A percentile compares a stretch with the other conserved stretches of the same genome.
Evolutionary conservation across 1,140 invertebrate genomes (phyloP).

Genomic region (Macrobrachium rosenbergii): DNA sequence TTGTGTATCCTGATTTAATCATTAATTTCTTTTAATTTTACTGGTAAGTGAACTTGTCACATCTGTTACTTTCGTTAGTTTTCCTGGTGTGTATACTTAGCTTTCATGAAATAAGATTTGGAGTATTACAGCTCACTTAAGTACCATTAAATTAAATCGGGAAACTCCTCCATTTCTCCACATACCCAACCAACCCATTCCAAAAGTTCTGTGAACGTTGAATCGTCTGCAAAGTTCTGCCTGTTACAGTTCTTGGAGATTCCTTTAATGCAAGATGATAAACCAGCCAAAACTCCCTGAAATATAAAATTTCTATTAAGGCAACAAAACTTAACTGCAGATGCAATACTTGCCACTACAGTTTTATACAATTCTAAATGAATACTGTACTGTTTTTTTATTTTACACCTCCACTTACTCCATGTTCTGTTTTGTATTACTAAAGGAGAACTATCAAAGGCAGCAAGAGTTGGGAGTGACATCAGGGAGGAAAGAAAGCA

Average conservation of each 20-base stretch:
- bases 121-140: neutral
- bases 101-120: no score
- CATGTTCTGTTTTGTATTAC: no score
- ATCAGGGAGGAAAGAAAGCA: no score
- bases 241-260: constrained; percentile 23
- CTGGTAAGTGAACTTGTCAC: no score
- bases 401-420: no score
- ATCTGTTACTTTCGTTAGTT: no score
- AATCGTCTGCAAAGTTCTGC: constrained; percentile 20
- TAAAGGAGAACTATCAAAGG: no score
- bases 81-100: no score
- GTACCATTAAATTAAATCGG: neutral
- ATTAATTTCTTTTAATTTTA: no score
- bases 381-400: no score
- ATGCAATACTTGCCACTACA: neutral
- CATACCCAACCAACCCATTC: constrained; percentile 52
- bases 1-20: no score
- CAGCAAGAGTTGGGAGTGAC: no score
- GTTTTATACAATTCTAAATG: neutral
- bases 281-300: constrained; percentile 37
- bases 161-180: constrained; percentile 37
- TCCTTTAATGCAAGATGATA: constrained; percentile 43
- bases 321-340: neutral
- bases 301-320: neutral
- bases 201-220: constrained; percentile 31